Base-by-base conservation (phyloP, 2,797 vertebrate genomes). In the Taeniopygia guttata region DNA sequence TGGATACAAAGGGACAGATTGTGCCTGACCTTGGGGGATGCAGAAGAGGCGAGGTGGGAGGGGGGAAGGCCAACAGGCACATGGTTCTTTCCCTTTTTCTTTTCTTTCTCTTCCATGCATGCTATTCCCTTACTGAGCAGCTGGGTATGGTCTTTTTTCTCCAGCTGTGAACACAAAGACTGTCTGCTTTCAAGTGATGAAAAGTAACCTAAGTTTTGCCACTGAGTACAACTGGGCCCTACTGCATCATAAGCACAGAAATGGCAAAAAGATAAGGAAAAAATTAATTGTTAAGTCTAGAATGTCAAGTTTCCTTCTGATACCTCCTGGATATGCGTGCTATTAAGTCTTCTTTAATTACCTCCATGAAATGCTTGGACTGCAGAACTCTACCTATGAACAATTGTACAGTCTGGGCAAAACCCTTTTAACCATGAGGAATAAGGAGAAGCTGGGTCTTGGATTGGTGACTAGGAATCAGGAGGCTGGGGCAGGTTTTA, bases 1-100 rank as follows among this genome's bases (percentile, higher is more conserved):
- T 94, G 91, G 87, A 95, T 89, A 96, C 95, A 96, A 97, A 96
- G 94, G 91, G 94, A 70, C 87, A 94, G 91, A 96, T 97, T 96
- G 94, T 96, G 94, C 74, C 85, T 93, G 91, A 95, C 91, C 73
- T 74, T 84, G 70, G 80, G 83, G 74, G 55, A 84, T 60, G 66
- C 63, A 49, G 2, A 8, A 86, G 76, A 70, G 48, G 42, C 0
- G 7, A 84, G 81, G 51, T 75, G 84, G 89, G 60, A 91, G 80
- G 64, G 58, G 73, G 82, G 76, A 21, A 91, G 54, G 48, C 69
- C 74, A 42, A 46, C 27, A 93, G 69, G 77, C 91, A 91, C 89
- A 89, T n/a, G 66, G 58, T 72, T 84, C 62, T 91, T 85, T 93
- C 55, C 49, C n/a, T 81, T 93, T 79, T 87, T n/a, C 87, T 83